Evolutionary conservation across 2,113 vertebrate genomes (phyloP), one percentile per base, ranked within the genome.

Genomic region (Macrotus californicus): DNA sequence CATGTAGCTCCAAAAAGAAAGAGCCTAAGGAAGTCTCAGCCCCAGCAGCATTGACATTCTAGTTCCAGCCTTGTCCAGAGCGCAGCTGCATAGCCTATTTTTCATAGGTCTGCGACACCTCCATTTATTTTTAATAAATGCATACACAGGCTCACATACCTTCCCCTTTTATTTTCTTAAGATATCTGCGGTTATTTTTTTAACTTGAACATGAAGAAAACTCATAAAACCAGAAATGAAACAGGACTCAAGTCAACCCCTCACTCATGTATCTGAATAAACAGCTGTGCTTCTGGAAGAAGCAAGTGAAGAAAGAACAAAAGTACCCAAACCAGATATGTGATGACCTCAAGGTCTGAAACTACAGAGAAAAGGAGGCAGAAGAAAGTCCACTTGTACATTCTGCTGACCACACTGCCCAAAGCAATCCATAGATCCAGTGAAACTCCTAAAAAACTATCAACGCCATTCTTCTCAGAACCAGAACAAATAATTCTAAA

Each of bases 141-240:
- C n/a, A 46, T 29, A 69, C 52, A 26, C 31, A 18, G 10, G 15
- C 18, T 48, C 59, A 29, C 29, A 5, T 24, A 21, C 21, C 6
- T 8, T 75, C 21, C 3, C 8, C 18, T 70, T 85, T 93, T 50
- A 34, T 61, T 83, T 89, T 94, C 66, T 56, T 87, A 84, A 87
- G 21, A 61, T 50, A 79, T 50, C 70, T 88, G 67, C 18, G 39
- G 48, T 76, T 76, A 16, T 13, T 39, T 61, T 46, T 88, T 86
- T 36, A 85, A 50, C 46, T 86, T 87, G 22, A 8, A 69, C 93
- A 79, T 48, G 11, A 67, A 94, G 73, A 93, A 61, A 52, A 66
- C 46, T 16, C 11, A 46, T 50, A 80, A 83, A 85, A 69, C n/a
- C 72, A 88, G 69, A 67, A 75, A 59, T 80, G 26, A 81, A 90